Base-by-base conservation (phyloP, 2,113 vertebrate species). In the Catharus minimus region DNA sequence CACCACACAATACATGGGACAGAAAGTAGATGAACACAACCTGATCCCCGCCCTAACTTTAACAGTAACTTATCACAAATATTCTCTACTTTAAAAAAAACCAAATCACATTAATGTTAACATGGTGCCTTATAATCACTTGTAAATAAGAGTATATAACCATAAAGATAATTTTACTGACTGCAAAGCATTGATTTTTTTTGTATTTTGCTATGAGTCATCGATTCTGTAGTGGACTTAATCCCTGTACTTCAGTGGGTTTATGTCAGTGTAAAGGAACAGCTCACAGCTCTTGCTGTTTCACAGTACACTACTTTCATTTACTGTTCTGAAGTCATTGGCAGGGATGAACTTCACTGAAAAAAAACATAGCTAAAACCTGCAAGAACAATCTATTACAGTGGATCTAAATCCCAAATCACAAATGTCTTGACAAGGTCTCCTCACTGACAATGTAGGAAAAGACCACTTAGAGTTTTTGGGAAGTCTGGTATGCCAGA, bases 61-160 rank as follows among this genome's bases (percentile, higher is more conserved):
- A 58, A 46, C 21, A 74, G 7, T 15, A 82, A 61, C 7, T 15
- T 67, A 32, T 57, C 17, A 49, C 28, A 86, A 47, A 43, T 19
- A 27, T n/a, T 68, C 12, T 39, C 24, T 26, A 17, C 20, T n/a
- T 28, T 5, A 65, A 72, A 32, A 27, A 41, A 20, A 22, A 30
- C 15, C 15, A 13, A 57, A 22, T 13, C 6, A 15, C 7, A 30
- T 39, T n/a, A 44, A 62, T 41, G 5, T 1, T 39, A 26, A 32
- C 9, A 11, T 22, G 14, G 5, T 61, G 22, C 7, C 79, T 82
- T 41, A 36, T n/a, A 12, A 33, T 67, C n/a, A 38, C 3, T 2
- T 0, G 7, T 33, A 56, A 74, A 72, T 41, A 71, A 26, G 6
- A 0, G 0, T 43, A 3, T 43, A 28, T 56, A 55, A 65, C 5